Evolutionary conservation across 2,113 vertebrate genomes (phyloP), one percentile per base, ranked within the genome.

Genomic region (Phyllopteryx taeniolatus): DNA sequence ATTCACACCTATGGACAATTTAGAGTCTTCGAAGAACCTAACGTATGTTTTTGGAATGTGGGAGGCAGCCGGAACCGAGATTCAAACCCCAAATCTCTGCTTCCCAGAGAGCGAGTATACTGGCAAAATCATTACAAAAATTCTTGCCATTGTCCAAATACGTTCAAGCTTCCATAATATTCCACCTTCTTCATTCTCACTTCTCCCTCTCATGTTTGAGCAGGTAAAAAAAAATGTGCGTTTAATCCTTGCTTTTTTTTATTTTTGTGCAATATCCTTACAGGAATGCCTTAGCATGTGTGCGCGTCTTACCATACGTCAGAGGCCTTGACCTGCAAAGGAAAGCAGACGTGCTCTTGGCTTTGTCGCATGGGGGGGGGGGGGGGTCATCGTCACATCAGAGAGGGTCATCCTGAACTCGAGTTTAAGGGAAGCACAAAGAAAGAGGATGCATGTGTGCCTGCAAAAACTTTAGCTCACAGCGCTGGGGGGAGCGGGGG

Each of bases 351-450:
- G 76, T 84, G 79, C 81, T 13, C 61, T 56, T 67, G 75, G 72
- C 76, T 78, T 78, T 78, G 79, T 84, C 80, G 57, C 71, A 82
- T 64, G 8, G n/a, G 15, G 3, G 17, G 54, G 54, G 54, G 57
- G 43, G n/a, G 79, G 83, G 88, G 81, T 90, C 88, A 90, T 88
- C 86, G 81, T 79, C 83, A 88, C 78, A 83, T 82, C 81, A 81
- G 72, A 83, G 73, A 78, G 76, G 81, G 76, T 66, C 80, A 89
- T 89, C 86, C 86, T 91, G 80, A 72, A 31, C 75, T 81, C 70
- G 60, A 71, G 74, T 72, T 64, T 68, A 83, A 46, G 74, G 83
- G 76, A 87, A 86, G 67, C 82, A 67, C 22, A 22, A 83, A 84
- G 84, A 87, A 86, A 35, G 33, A 74, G 83, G 81, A 86, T 89